A percentile compares a stretch with the other conserved stretches of the same genome.
phyloP scores from a whole-genome alignment of 2,113 vertebrate genomes.

The Notechis scutatus region DNA sequence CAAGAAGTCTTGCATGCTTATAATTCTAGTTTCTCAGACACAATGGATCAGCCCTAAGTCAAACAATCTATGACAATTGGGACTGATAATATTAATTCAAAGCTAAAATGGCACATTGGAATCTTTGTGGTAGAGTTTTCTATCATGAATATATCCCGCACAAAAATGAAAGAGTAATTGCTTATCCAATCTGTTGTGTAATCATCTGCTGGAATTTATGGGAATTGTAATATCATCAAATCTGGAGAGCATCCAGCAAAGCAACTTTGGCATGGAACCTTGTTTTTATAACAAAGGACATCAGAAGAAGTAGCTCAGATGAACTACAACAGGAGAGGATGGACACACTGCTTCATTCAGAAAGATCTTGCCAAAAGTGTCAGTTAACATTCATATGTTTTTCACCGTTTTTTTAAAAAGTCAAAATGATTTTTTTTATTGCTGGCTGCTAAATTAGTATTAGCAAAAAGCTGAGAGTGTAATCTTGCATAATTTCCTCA shows the following conservation, averaged over 20 bases:
- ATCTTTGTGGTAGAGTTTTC: neutral
- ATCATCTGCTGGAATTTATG: neutral
- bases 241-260: neutral
- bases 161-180: neutral
- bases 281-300: neutral
- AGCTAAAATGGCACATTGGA: neutral
- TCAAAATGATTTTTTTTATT: neutral
- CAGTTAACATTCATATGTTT: neutral
- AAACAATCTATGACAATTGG: neutral
- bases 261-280: neutral
- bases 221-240: neutral
- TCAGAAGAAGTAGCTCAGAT: neutral
- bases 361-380: neutral
- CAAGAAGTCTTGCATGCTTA: neutral
- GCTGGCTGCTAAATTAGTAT: neutral
- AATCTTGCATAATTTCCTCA: neutral
- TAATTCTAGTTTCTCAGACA: neutral
- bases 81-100: neutral
- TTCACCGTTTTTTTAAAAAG: neutral
- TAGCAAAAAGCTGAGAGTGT: neutral
- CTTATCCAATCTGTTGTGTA: neutral
- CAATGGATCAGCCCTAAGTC: neutral
- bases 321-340: neutral
- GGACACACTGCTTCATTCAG: neutral
- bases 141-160: neutral